Conservation (phyloP, 1,140 invertebrate species). For the Agraylea sexmaculata region DNA sequence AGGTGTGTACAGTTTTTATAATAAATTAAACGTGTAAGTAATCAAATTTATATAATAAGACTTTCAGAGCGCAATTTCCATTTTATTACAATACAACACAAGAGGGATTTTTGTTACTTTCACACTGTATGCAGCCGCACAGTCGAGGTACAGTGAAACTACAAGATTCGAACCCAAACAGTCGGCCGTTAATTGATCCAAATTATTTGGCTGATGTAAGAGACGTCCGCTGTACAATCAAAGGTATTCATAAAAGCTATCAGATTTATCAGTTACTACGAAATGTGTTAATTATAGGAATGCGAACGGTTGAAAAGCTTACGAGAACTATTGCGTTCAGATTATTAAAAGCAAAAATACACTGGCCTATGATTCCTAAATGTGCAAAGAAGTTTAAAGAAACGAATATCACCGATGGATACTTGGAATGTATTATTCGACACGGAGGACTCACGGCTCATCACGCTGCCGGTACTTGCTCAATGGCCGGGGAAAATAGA, state of each 20-base stretch:
- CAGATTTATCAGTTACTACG: slow-evolving; percentile 8
- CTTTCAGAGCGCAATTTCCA: slow-evolving; percentile 52
- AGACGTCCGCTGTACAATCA: slow-evolving; percentile 51
- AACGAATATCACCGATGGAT: slow-evolving; percentile 39
- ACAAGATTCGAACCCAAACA: slow-evolving; percentile 40
- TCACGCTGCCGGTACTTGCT: slow-evolving; percentile 55
- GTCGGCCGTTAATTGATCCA: slow-evolving; percentile 62
- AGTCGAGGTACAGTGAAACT: slow-evolving; percentile 53
- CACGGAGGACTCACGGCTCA: slow-evolving; percentile 52
- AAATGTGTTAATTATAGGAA: slow-evolving; percentile 32
- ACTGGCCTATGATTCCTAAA: slow-evolving; percentile 49
- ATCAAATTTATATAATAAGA: too few relatives aligned
- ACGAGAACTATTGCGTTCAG: slow-evolving; percentile 45
- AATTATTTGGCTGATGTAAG: slow-evolving; percentile 50
- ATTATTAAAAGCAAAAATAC: slow-evolving; percentile 46
- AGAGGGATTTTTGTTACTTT: slow-evolving; percentile 57
- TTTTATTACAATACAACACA: slow-evolving; percentile 44
- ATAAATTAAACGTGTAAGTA: too few relatives aligned
- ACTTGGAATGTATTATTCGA: slow-evolving; percentile 52
- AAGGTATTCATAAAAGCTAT: slow-evolving; percentile 32
- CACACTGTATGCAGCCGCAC: slow-evolving; percentile 51
- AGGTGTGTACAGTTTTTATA: slow-evolving; percentile 31
- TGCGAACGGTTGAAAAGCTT: slow-evolving; percentile 44
- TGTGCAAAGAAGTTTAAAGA: slow-evolving; percentile 40
- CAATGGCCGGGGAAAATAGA: slow-evolving; percentile 38